A percentile compares a stretch with the other conserved stretches of the same genome.
Evolutionary conservation across 2,113 vertebrate genomes (phyloP).

Genomic region (Sterrhoptilus dennistouni): DNA sequence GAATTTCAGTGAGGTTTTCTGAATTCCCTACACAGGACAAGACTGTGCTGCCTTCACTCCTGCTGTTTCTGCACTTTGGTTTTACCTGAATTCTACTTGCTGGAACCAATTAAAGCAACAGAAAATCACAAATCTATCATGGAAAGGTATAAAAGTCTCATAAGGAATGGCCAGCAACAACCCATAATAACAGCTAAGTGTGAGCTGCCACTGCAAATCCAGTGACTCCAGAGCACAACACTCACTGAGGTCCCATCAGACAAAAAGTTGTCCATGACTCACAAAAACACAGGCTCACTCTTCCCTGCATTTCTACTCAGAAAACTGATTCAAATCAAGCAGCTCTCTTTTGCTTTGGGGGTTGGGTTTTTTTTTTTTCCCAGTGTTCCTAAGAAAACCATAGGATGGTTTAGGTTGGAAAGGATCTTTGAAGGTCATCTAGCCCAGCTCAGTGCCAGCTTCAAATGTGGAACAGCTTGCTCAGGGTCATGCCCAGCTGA

Average conservation of each 20-base stretch:
- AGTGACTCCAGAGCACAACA: neutral
- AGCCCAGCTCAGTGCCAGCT: neutral
- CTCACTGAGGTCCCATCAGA: neutral
- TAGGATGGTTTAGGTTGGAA: neutral
- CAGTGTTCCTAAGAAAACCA: neutral
- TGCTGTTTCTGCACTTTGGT: neutral
- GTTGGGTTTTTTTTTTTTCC: too few species aligned
- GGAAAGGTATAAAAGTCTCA: neutral
- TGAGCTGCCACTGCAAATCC: neutral
- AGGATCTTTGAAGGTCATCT: neutral
- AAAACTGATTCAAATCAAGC: neutral
- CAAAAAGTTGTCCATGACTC: neutral
- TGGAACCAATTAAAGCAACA: neutral
- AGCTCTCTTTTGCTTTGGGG: fast-evolving
- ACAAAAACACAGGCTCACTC: neutral
- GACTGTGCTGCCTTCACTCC: neutral
- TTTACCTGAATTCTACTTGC: neutral
- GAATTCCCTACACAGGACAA: neutral
- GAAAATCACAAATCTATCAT: neutral
- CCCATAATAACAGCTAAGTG: neutral
- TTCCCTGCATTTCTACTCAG: neutral
- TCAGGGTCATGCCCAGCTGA: neutral
- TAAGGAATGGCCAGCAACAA: neutral
- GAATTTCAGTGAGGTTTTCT: neutral
- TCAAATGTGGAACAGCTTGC: neutral